Percentiles rank a stretch among this genome's conserved stretches.
Conservation (phyloP, 2,797 vertebrate genomes). For the Oreortyx pictus region DNA sequence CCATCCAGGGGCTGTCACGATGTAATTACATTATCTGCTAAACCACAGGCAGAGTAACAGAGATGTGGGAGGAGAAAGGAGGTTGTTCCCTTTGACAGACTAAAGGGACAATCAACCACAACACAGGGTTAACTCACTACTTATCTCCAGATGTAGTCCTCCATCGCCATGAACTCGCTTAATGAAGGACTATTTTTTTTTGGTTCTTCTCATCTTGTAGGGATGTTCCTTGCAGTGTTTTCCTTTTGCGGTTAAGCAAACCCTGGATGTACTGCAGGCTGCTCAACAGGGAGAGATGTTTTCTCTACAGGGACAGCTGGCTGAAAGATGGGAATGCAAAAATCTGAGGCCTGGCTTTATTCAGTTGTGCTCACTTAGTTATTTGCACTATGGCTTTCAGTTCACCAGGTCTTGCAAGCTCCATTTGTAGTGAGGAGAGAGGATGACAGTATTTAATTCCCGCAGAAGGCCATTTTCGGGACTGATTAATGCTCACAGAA, state of each 20-base stretch:
- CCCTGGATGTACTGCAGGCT: background rate
- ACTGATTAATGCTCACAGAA: background rate
- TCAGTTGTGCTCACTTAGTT: background rate
- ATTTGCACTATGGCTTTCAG: background rate
- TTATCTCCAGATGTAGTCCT: background rate
- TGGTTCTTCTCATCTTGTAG: background rate
- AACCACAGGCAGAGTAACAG: background rate
- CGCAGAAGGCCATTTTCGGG: background rate
- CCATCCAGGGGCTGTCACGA: background rate
- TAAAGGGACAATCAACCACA: background rate
- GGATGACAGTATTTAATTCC: background rate
- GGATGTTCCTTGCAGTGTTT: background rate
- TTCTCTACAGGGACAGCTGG: background rate
- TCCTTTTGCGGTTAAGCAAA: background rate
- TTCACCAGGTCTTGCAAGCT: background rate
- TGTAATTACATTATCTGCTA: background rate
- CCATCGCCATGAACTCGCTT: fast-evolving
- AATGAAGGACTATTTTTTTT: background rate
- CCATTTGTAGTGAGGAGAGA: background rate
- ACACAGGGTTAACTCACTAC: background rate
- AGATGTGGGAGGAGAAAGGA: background rate
- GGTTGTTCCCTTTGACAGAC: background rate
- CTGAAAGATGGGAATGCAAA: background rate
- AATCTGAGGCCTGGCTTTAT: background rate
- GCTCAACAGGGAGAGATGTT: background rate